Conservation (phyloP, 2,797 vertebrate species). For the Semaprochilodus insignis region DNA sequence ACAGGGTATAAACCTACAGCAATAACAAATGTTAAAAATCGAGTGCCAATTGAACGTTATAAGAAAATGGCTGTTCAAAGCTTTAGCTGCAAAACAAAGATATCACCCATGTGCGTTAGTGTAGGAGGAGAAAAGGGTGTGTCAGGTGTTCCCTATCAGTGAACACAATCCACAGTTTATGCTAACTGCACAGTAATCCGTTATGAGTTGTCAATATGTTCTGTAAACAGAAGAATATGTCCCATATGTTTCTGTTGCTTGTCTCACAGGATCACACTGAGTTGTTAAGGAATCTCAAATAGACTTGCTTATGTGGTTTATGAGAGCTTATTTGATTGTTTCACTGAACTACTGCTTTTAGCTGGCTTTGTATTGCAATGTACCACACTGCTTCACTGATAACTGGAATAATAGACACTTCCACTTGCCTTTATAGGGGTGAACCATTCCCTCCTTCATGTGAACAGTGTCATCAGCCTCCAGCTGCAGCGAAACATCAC, state of each 20-base stretch:
- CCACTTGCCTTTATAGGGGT: slow-evolving; percentile 88
- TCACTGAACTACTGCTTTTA: too few relatives aligned
- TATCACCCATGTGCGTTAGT: slow-evolving; percentile 11
- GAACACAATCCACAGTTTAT: not conserved
- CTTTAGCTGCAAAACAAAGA: slow-evolving; percentile 6
- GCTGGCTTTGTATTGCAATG: not conserved
- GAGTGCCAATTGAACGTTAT: not conserved
- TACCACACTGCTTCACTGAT: not conserved
- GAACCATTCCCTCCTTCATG: slow-evolving; percentile 90
- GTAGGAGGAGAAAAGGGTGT: slow-evolving; percentile 3
- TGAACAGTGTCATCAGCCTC: slow-evolving; percentile 85
- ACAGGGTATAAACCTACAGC: slow-evolving; percentile 7
- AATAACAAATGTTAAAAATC: not conserved
- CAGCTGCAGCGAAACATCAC: slow-evolving; percentile 91
- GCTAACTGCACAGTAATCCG: not conserved
- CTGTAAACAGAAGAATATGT: not conserved
- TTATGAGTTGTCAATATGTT: not conserved
- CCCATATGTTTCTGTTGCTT: not conserved
- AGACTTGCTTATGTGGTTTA: not conserved
- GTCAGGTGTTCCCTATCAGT: not conserved
- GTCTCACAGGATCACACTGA: not conserved
- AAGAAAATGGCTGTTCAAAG: slow-evolving; percentile 25
- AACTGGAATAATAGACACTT: not conserved
- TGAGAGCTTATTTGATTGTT: too few relatives aligned
- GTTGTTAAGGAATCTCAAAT: not conserved